phyloP scores from a whole-genome alignment of 1,140 invertebrate genomes.

The Drepana arcuata region DNA sequence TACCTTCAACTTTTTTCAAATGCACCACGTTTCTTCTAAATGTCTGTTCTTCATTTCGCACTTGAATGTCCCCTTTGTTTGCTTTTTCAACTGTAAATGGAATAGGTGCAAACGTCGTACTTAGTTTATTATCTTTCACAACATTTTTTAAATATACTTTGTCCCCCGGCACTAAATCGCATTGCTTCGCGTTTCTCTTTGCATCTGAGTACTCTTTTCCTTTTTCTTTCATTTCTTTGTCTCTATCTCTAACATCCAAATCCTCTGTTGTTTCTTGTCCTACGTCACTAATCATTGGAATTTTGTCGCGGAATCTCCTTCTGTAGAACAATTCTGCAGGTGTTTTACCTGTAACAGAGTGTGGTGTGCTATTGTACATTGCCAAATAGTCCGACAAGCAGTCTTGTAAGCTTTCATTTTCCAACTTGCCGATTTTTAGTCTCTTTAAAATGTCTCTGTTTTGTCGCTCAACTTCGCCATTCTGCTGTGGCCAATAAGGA shows the following conservation, averaged over 20 bases:
- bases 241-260: conserved; percentile 12
- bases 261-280: neutral
- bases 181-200: conserved; percentile 7
- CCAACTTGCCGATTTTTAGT: conserved; percentile 10
- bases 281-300: conserved; percentile 8
- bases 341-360: conserved; percentile 16
- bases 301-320: conserved; percentile 12
- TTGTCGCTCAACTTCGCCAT: conserved; percentile 25
- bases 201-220: conserved; percentile 6
- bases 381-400: conserved; percentile 11
- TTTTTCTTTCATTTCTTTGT: too few relatives aligned
- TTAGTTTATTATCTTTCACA: conserved; percentile 12
- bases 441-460: conserved; percentile 21
- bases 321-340: conserved; percentile 17
- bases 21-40: conserved; percentile 6
- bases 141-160: conserved; percentile 15
- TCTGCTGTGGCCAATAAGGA: conserved; percentile 25
- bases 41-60: conserved; percentile 7
- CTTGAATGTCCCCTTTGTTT: conserved; percentile 3
- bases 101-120: conserved; percentile 8
- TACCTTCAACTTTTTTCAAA: conserved; percentile 4
- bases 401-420: conserved; percentile 16
- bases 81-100: conserved; percentile 8
- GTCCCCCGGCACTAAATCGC: conserved; percentile 10
- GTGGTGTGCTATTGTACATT: conserved; percentile 25